phyloP scores from a whole-genome alignment of 2,113 vertebrate genomes.

The Elgaria multicarinata region DNA sequence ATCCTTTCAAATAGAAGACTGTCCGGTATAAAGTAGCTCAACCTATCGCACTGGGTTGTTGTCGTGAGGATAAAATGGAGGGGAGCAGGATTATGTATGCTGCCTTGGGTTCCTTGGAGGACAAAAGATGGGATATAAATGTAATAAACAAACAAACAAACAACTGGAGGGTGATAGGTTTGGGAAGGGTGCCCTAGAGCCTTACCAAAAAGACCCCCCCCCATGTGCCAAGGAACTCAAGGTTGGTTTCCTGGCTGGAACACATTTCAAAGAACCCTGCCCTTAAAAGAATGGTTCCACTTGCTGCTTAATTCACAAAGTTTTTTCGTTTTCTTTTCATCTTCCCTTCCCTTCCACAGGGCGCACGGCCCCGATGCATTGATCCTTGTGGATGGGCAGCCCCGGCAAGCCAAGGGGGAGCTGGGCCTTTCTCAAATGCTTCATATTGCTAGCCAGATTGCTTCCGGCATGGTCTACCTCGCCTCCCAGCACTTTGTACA shows the following conservation, averaged over 20 bases:
- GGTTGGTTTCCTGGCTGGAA: neutral
- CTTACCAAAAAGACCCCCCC: neutral
- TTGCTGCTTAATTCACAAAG: constrained; percentile 33
- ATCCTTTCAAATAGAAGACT: no score
- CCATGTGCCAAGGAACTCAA: neutral
- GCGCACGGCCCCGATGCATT: constrained; percentile 96
- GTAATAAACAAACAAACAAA: no score
- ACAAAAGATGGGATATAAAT: no score
- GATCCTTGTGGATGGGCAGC: constrained; percentile 96
- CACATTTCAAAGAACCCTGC: constrained; percentile 3
- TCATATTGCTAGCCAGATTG: constrained; percentile 94
- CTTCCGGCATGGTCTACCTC: constrained; percentile 97
- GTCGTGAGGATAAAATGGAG: no score
- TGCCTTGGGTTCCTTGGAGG: no score
- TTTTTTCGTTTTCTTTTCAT: neutral
- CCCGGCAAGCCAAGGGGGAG: constrained; percentile 93
- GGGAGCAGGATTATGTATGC: no score
- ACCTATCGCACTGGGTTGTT: no score
- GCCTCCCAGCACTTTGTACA: constrained; percentile 98
- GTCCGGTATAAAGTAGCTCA: no score
- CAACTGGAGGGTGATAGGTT: neutral
- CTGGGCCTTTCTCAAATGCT: constrained; percentile 98
- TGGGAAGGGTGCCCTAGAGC: neutral
- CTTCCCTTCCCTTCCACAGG: constrained; percentile 73
- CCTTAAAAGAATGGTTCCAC: neutral